Evolutionary conservation across 1,140 invertebrate genomes (phyloP).

Genomic region (Eurosta solidaginis): DNA sequence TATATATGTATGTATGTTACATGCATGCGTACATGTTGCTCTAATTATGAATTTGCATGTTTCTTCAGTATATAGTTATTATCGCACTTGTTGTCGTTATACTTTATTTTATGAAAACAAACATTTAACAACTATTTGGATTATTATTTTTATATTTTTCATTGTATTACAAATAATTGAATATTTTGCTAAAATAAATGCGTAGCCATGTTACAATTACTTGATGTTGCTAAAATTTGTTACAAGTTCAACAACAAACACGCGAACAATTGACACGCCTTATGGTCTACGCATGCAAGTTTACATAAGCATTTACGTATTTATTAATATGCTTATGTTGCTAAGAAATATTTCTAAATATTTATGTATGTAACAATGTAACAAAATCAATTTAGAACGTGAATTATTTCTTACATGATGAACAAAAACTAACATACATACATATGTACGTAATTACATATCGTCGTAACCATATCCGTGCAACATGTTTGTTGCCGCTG

Average conservation of each 20-base stretch:
- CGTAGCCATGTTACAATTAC: not conserved
- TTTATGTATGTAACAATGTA: no score
- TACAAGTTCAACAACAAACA: not conserved
- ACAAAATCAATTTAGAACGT: no score
- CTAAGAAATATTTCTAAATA: no score
- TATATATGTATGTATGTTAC: no score
- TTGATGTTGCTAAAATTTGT: not conserved
- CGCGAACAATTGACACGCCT: not conserved
- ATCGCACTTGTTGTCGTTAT: not conserved
- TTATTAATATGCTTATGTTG: not conserved
- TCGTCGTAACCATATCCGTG: no score
- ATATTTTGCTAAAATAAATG: not conserved
- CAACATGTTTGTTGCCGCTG: no score
- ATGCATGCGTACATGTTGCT: not conserved
- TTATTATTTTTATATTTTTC: not conserved
- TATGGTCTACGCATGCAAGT: not conserved
- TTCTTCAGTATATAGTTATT: not conserved
- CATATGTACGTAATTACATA: no score
- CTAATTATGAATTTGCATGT: constrained; percentile 19
- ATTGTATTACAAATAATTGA: not conserved
- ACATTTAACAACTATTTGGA: not conserved
- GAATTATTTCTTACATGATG: no score
- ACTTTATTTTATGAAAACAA: no score
- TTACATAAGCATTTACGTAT: not conserved
- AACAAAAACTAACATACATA: no score